phyloP scores from a whole-genome alignment of 2,113 vertebrate species.

The Ornithorhynchus anatinus region DNA sequence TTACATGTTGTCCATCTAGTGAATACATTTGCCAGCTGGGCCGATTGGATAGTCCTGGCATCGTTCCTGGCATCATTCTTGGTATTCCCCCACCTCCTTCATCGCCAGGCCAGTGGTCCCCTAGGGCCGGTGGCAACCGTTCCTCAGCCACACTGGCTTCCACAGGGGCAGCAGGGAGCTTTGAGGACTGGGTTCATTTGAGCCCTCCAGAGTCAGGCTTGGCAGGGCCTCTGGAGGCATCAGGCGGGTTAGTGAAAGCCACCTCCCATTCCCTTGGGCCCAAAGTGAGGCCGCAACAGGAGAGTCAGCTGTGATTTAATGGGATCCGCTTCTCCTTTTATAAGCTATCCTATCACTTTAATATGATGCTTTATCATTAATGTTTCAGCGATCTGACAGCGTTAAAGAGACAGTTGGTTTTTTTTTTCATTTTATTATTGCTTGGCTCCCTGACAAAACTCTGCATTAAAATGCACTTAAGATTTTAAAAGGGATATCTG shows the following conservation, averaged over 20 bases:
- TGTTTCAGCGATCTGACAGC: constrained; percentile 6
- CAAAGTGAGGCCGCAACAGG: not conserved
- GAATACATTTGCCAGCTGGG: constrained; percentile 53
- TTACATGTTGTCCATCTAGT: constrained; percentile 39
- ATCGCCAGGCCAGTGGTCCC: not conserved
- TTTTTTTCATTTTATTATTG: constrained; percentile 13
- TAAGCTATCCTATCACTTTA: not conserved
- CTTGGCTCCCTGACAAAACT: constrained; percentile 11
- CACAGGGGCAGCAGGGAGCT: not conserved
- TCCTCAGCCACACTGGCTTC: constrained; percentile 30
- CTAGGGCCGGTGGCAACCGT: too few relatives aligned
- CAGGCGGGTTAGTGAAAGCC: not conserved
- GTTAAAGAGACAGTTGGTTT: not conserved
- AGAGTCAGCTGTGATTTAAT: not conserved
- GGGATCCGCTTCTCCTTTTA: constrained; percentile 12
- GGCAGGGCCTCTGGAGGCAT: not conserved
- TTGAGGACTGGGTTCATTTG: not conserved
- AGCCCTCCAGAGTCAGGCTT: not conserved
- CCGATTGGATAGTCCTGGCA: too few relatives aligned
- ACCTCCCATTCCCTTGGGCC: not conserved
- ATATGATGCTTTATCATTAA: not conserved
- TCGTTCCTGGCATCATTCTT: too few relatives aligned
- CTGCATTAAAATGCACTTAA: constrained; percentile 23
- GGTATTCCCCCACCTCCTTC: too few relatives aligned
- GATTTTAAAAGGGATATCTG: not conserved